Percentiles rank a stretch among this genome's conserved stretches.
Conservation (phyloP, 2,888 invertebrate species). For the Axea sp. region DNA sequence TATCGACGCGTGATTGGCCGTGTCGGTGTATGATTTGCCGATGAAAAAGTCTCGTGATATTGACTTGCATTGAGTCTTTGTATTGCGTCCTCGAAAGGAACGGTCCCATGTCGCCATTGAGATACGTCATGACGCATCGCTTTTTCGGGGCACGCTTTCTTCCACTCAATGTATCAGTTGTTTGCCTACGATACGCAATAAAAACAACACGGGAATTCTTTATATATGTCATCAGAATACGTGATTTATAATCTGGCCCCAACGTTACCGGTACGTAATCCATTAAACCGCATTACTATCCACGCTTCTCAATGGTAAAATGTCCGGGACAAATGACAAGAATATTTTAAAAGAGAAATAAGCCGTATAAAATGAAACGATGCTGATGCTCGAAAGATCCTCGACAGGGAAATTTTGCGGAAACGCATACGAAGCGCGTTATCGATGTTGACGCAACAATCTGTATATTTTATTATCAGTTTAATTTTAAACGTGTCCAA, state of each 20-base stretch:
- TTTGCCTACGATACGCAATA: slow-evolving; percentile 25
- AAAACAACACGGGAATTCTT: slow-evolving; percentile 33
- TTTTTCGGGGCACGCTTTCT: slow-evolving; percentile 27
- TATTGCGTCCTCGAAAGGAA: not conserved
- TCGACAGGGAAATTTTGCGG: no score
- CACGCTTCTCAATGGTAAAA: slow-evolving; percentile 20
- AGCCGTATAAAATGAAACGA: slow-evolving; percentile 35
- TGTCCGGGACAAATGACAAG: slow-evolving; percentile 33
- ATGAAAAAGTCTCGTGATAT: slow-evolving; percentile 32
- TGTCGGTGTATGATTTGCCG: slow-evolving; percentile 27
- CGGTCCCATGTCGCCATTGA: slow-evolving; percentile 9
- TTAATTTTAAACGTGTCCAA: no score
- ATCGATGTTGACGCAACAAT: no score
- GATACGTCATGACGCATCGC: slow-evolving; percentile 27
- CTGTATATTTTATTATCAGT: no score
- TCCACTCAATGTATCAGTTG: slow-evolving; percentile 40
- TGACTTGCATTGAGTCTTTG: slow-evolving; percentile 21
- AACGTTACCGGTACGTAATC: slow-evolving; percentile 31
- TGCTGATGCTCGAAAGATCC: no score
- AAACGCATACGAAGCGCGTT: no score
- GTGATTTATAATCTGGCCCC: slow-evolving; percentile 44
- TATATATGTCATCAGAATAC: slow-evolving; percentile 32
- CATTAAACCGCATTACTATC: slow-evolving; percentile 49
- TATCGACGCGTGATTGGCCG: slow-evolving; percentile 44
- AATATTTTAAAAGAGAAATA: slow-evolving; percentile 42